Percentiles rank a stretch among this genome's conserved stretches.
These are phyloP conservation scores for Noctua pronuba DNA, from an alignment of 2,888 invertebrate species.

Conservation along the genomic window DNA sequence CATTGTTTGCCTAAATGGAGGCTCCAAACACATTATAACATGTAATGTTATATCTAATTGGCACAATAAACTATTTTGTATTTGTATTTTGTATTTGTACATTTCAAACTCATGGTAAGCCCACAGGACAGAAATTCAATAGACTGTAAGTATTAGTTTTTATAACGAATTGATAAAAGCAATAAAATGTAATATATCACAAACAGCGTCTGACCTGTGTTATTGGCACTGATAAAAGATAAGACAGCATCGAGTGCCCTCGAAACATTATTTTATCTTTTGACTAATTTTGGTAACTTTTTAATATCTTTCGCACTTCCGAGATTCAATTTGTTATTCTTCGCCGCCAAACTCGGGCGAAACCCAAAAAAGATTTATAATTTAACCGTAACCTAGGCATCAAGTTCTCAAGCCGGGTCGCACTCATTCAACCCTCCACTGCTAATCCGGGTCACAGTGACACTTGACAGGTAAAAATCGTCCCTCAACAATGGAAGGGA, in stretches of 20 bases:
- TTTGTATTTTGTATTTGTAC: no score
- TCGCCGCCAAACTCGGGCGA: background rate
- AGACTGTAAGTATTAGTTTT: background rate
- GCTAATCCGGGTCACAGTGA: constrained; percentile 73
- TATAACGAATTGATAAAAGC: constrained; percentile 20
- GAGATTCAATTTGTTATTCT: constrained; percentile 37
- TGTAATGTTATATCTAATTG: no score
- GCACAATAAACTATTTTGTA: no score
- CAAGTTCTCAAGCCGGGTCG: constrained; percentile 62
- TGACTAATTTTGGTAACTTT: background rate
- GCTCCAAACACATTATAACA: no score
- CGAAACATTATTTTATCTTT: background rate
- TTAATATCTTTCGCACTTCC: background rate
- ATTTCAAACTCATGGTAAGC: no score
- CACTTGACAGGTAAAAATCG: constrained; percentile 78
- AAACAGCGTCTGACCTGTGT: background rate
- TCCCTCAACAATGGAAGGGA: constrained; percentile 71
- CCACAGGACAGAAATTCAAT: no score
- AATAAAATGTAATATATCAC: background rate
- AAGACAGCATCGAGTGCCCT: background rate
- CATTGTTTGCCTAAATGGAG: no score
- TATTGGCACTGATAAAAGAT: constrained; percentile 8
- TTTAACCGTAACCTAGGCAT: constrained; percentile 55
- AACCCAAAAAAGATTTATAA: constrained; percentile 49
- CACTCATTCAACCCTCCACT: constrained; percentile 67